phyloP scores from a whole-genome alignment of 2,797 vertebrate species.

The Carapus acus region DNA sequence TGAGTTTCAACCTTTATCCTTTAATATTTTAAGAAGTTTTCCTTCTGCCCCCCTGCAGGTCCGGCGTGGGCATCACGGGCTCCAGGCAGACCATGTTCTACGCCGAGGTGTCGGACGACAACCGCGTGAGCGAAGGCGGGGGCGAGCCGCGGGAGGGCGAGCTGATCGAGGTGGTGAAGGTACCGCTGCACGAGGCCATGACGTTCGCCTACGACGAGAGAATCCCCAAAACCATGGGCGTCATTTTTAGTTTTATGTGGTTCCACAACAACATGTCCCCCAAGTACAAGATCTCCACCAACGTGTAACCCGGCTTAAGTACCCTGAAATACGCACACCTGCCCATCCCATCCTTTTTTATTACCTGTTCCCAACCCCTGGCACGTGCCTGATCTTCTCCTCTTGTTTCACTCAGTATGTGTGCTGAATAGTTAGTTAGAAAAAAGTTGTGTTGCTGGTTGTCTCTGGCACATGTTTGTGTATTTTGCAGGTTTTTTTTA shows the following conservation, averaged over 20 bases:
- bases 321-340: constrained; percentile 50
- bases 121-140: constrained; percentile 77
- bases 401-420: constrained; percentile 41
- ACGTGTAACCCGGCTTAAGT: constrained; percentile 68
- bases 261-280: constrained; percentile 86
- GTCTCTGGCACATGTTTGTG: constrained; percentile 48
- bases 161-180: constrained; percentile 86
- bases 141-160: constrained; percentile 84
- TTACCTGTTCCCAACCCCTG: constrained; percentile 55
- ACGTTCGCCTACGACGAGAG: constrained; percentile 81
- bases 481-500: constrained; percentile 2
- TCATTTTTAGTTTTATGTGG: constrained; percentile 91
- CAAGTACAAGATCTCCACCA: constrained; percentile 83
- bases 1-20: no score
- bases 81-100: constrained; percentile 92
- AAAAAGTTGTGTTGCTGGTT: constrained; percentile 35
- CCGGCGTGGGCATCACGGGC: constrained; percentile 85
- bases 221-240: constrained; percentile 84
- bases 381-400: constrained; percentile 49
- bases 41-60: constrained; percentile 60
- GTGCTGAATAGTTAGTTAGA: constrained; percentile 38
- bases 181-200: constrained; percentile 84
- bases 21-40: no score
- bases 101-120: constrained; percentile 86
- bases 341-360: constrained; percentile 54